These are phyloP conservation scores for Centropyge bicolor DNA, from an alignment of 2,797 vertebrate genomes.

Conservation along the genomic window DNA sequence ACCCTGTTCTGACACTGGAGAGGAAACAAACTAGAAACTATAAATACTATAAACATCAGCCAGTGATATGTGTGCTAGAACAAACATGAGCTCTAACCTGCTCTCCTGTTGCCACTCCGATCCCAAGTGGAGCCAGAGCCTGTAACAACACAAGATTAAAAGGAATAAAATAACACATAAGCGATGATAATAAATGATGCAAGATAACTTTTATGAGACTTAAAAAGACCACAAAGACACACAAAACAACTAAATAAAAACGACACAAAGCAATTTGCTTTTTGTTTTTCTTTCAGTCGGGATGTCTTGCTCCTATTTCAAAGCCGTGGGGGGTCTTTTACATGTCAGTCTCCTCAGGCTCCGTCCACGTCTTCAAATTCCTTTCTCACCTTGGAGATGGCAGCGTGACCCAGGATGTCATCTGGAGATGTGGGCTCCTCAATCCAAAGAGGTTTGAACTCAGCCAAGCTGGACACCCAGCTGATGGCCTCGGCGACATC, in stretches of 20 bases:
- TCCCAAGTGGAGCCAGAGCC: constrained; percentile 86
- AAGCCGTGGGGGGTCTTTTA: neutral
- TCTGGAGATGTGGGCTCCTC: constrained; percentile 90
- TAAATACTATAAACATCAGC: neutral
- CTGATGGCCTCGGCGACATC: constrained; percentile 87
- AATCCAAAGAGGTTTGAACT: constrained; percentile 88
- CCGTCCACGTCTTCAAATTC: neutral
- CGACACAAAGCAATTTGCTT: neutral
- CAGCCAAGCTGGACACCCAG: constrained; percentile 85
- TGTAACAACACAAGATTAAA: constrained; percentile 66
- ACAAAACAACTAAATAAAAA: neutral
- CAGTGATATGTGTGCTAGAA: neutral
- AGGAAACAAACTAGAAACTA: constrained; percentile 15
- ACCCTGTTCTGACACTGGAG: constrained; percentile 87
- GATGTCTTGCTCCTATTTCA: neutral
- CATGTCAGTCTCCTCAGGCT: constrained; percentile 2
- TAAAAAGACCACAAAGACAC: neutral
- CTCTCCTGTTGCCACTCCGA: constrained; percentile 87
- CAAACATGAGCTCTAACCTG: constrained; percentile 77
- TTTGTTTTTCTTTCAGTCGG: neutral
- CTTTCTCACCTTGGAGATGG: constrained; percentile 85
- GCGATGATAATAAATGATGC: neutral
- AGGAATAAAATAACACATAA: too few relatives aligned
- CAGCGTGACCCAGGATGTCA: constrained; percentile 87
- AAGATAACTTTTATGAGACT: neutral